Conservation (phyloP, 64 coral and sea anemone species). For the Pocillopora damicornis region DNA sequence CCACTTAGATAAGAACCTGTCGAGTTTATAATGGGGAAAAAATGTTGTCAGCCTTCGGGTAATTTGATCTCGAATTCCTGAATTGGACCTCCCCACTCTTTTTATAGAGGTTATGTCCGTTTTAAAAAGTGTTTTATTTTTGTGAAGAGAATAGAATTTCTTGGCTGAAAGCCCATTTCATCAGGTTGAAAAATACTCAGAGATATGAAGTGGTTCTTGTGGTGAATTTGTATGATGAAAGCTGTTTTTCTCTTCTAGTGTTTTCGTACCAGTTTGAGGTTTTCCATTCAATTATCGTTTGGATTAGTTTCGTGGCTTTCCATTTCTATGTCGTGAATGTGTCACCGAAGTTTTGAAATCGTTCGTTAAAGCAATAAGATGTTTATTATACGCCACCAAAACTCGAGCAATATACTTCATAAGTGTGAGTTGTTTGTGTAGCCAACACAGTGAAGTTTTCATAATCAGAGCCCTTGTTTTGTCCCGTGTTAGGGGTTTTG, state of each 20-base stretch:
- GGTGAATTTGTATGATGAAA: not conserved
- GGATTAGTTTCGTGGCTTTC: not conserved
- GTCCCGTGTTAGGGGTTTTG: not conserved
- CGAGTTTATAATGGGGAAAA: not conserved
- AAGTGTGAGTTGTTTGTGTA: not conserved
- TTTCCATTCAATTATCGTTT: too few relatives aligned
- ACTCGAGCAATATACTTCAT: not conserved
- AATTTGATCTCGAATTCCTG: constrained; percentile 8
- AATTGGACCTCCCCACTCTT: not conserved
- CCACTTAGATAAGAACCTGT: constrained; percentile 1
- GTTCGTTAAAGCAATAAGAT: not conserved
- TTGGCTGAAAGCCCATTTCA: not conserved
- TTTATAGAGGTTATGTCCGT: not conserved
- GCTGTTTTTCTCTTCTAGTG: not conserved
- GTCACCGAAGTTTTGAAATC: not conserved
- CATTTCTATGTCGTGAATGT: not conserved
- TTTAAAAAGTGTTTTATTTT: not conserved
- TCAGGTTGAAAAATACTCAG: not conserved
- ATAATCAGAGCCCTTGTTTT: not conserved
- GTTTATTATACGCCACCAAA: not conserved
- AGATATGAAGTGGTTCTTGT: not conserved
- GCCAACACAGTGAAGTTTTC: not conserved
- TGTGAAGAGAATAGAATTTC: not conserved
- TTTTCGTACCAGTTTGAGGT: not conserved
- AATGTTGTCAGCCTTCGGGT: constrained; percentile 2